A percentile compares a stretch with the other conserved stretches of the same genome.
Conservation (phyloP, 2,888 invertebrate species). For the Drosophila meridiana region DNA sequence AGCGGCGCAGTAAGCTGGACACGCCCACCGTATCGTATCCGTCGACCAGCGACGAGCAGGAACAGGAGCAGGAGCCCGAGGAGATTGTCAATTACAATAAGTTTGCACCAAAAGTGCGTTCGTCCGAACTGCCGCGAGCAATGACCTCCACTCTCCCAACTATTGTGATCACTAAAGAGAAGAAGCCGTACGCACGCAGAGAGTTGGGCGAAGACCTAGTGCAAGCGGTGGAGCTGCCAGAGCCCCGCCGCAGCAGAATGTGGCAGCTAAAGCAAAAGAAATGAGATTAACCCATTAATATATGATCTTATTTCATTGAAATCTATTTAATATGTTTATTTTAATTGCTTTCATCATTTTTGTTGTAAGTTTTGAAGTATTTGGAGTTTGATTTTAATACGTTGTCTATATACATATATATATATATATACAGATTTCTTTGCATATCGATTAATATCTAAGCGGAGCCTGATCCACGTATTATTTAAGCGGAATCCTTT, state of each 20-base stretch:
- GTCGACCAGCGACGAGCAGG: conserved; percentile 26
- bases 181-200: background rate
- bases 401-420: background rate
- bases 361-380: conserved; percentile 6
- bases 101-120: conserved; percentile 47
- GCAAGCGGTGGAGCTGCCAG: conserved; percentile 15
- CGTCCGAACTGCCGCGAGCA: conserved; percentile 43
- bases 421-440: background rate
- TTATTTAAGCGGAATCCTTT: background rate
- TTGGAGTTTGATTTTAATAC: background rate
- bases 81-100: conserved; percentile 28
- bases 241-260: conserved; percentile 44
- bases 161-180: background rate
- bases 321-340: background rate
- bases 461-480: background rate
- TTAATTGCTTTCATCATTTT: background rate
- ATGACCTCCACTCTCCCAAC: background rate
- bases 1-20: conserved; percentile 64
- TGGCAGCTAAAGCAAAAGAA: conserved; percentile 8
- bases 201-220: conserved; percentile 3
- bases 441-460: background rate
- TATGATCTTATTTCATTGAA: conserved; percentile 2
- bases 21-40: background rate
- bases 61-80: conserved; percentile 27
- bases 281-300: conserved; percentile 8